These are phyloP conservation scores for Neopelma chrysocephalum DNA, from an alignment of 2,797 vertebrate species.

Conservation along the genomic window DNA sequence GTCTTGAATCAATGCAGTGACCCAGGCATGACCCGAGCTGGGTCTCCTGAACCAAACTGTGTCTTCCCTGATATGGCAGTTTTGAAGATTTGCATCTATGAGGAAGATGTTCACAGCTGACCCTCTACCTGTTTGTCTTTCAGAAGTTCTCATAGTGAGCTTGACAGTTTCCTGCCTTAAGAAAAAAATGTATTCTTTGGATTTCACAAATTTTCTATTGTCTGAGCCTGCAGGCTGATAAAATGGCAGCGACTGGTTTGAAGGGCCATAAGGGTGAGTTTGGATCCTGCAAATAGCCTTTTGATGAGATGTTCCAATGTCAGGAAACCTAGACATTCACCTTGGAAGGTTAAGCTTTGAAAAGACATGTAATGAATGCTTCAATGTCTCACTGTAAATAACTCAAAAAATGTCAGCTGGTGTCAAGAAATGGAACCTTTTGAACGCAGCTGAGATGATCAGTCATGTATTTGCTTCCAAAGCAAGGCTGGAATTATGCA, in stretches of 20 bases:
- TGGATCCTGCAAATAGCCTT: neutral
- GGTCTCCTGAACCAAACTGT: neutral
- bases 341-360: neutral
- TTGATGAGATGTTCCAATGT: neutral
- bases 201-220: neutral
- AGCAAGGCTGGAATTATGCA: neutral
- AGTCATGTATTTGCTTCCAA: neutral
- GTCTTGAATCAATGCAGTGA: neutral
- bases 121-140: neutral
- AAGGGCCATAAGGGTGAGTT: neutral
- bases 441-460: neutral
- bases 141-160: neutral
- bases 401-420: slow-evolving; percentile 21
- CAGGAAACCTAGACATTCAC: neutral
- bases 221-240: neutral
- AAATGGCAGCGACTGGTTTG: neutral
- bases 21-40: neutral
- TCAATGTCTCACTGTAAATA: slow-evolving; percentile 30
- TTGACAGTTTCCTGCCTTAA: neutral
- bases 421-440: slow-evolving; percentile 16
- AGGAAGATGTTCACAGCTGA: neutral
- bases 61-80: neutral
- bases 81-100: slow-evolving; percentile 34
- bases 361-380: neutral
- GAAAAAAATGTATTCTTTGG: neutral